Conservation (phyloP, 2,797 vertebrate genomes). For the Rallus crepitans region DNA sequence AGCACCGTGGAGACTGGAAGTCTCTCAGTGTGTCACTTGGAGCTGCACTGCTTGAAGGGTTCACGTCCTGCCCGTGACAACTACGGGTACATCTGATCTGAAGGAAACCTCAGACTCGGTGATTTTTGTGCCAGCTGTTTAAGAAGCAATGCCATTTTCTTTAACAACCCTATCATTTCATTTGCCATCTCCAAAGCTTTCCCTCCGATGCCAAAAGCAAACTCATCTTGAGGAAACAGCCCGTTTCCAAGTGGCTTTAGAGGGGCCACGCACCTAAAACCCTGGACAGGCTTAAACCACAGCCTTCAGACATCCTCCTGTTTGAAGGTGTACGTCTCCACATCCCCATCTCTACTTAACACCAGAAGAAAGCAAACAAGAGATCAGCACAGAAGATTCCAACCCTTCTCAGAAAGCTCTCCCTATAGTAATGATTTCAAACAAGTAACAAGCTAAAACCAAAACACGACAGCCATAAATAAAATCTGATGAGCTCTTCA, state of each 20-base stretch:
- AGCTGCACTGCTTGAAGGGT: background rate
- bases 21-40: background rate
- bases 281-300: background rate
- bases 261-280: slow-evolving; percentile 71
- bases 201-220: slow-evolving; percentile 77
- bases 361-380: background rate
- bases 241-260: slow-evolving; percentile 79
- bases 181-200: slow-evolving; percentile 79
- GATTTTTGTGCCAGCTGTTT: slow-evolving; percentile 75
- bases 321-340: background rate
- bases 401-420: background rate
- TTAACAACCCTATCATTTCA: slow-evolving; percentile 77
- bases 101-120: slow-evolving; percentile 75
- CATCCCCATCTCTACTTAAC: background rate
- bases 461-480: slow-evolving; percentile 14
- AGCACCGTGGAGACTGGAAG: background rate
- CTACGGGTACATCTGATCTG: too few species aligned
- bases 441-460: background rate
- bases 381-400: background rate
- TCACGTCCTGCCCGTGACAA: too few species aligned
- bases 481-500: slow-evolving; percentile 54
- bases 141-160: slow-evolving; percentile 77
- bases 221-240: slow-evolving; percentile 80
- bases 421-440: slow-evolving; percentile 40
- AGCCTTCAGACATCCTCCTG: background rate